A percentile compares a stretch with the other conserved stretches of the same genome.
Evolutionary conservation across 2,888 invertebrate species (phyloP).

Genomic region (Synanthedon andrenaeformis): DNA sequence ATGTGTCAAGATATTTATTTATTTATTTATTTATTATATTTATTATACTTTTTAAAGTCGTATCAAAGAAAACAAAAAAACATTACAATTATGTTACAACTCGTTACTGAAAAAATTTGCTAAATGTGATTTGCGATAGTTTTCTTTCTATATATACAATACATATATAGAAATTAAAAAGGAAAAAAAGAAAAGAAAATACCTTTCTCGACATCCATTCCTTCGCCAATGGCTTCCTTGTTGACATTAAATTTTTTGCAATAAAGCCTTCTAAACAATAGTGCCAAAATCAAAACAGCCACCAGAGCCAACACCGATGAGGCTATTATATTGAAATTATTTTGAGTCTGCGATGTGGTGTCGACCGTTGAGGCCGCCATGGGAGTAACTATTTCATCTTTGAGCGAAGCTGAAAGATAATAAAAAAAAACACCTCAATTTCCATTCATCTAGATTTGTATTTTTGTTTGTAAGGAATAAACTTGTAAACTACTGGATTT

Average conservation of each 20-base stretch:
- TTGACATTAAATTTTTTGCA: slow-evolving; percentile 24
- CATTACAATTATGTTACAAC: too few relatives aligned
- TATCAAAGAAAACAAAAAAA: too few relatives aligned
- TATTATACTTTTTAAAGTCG: too few relatives aligned
- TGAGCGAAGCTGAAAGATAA: slow-evolving; percentile 29
- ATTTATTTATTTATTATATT: too few relatives aligned
- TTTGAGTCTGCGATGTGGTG: slow-evolving; percentile 16
- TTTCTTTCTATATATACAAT: neutral
- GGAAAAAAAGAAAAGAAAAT: neutral
- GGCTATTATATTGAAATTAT: slow-evolving; percentile 33
- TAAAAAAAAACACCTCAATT: neutral
- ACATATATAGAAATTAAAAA: too few relatives aligned
- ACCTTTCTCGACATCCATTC: slow-evolving; percentile 46
- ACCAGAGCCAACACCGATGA: slow-evolving; percentile 30
- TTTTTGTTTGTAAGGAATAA: too few relatives aligned
- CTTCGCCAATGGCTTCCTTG: slow-evolving; percentile 26
- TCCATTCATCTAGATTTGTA: neutral
- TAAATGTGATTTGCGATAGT: too few relatives aligned
- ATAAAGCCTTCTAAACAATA: slow-evolving; percentile 33
- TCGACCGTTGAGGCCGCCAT: slow-evolving; percentile 49
- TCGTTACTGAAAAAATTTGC: too few relatives aligned
- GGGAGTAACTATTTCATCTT: slow-evolving; percentile 44
- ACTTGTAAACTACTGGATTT: too few relatives aligned
- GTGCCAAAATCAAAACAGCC: slow-evolving; percentile 30
- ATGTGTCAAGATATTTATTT: too few relatives aligned